Conservation (phyloP, 2,888 invertebrate genomes). For the Exocentrus adspersus region DNA sequence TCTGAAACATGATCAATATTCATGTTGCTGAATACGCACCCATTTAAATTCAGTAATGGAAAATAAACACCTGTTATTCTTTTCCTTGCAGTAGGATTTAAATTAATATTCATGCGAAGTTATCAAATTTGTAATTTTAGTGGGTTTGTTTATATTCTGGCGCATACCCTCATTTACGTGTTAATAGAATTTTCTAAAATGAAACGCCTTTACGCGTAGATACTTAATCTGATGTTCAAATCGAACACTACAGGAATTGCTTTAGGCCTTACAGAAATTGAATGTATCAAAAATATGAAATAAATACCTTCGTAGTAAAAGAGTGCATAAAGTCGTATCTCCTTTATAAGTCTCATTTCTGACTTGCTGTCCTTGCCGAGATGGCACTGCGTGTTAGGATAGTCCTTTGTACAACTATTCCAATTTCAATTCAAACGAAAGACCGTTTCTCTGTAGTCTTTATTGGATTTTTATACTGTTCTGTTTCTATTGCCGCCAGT, state of each 20-base stretch:
- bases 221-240: no score
- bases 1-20: constrained; percentile 7
- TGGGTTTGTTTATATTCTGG: not conserved
- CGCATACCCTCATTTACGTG: not conserved
- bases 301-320: no score
- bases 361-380: no score
- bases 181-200: constrained; percentile 11
- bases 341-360: no score
- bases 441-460: not conserved
- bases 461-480: not conserved
- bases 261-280: no score
- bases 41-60: constrained; percentile 22
- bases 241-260: no score
- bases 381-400: not conserved
- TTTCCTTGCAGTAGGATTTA: constrained; percentile 12
- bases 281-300: no score
- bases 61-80: constrained; percentile 17
- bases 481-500: not conserved
- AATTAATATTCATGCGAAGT: constrained; percentile 24
- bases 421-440: not conserved
- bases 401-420: not conserved
- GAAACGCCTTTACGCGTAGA: no score
- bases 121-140: constrained; percentile 5
- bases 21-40: constrained; percentile 2
- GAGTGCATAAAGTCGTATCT: no score